A percentile compares a stretch with the other conserved stretches of the same genome.
phyloP scores from a whole-genome alignment of 37 sponge, comb jelly and placozoan genomes.

The Ianthella basta region DNA sequence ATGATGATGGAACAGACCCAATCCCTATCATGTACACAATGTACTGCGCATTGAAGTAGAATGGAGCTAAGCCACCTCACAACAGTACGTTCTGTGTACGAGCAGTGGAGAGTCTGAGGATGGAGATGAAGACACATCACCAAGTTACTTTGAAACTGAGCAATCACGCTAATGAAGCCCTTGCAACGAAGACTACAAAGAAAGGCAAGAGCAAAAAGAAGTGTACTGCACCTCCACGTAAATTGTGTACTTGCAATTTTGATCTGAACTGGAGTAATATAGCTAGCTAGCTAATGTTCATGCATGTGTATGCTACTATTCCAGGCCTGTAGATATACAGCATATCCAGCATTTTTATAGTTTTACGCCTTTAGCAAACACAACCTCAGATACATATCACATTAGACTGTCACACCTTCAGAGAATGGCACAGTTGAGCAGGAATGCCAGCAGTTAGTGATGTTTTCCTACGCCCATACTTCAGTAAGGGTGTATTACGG shows the following conservation, averaged over 20 bases:
- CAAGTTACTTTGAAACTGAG: neutral
- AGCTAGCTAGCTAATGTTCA: too few relatives aligned
- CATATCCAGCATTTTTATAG: too few relatives aligned
- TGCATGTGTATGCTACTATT: too few relatives aligned
- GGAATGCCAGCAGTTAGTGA: too few relatives aligned
- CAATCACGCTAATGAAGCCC: neutral
- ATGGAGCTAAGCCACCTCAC: neutral
- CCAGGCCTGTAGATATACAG: too few relatives aligned
- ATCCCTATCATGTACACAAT: neutral
- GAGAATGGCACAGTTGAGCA: too few relatives aligned
- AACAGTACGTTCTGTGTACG: neutral
- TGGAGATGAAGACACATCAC: neutral
- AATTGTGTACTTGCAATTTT: neutral
- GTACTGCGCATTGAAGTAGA: neutral
- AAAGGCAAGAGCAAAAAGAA: slow-evolving; percentile 1
- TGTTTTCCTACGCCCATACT: too few relatives aligned
- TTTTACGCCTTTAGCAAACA: too few relatives aligned
- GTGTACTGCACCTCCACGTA: neutral
- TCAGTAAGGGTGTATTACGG: too few relatives aligned
- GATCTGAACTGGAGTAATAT: neutral
- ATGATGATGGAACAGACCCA: neutral
- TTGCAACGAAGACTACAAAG: neutral
- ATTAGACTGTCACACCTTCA: too few relatives aligned
- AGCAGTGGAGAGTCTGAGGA: neutral
- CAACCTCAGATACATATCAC: too few relatives aligned